These are phyloP conservation scores for Neodiprion pinetum DNA, from an alignment of 1,140 invertebrate genomes.

Conservation along the genomic window DNA sequence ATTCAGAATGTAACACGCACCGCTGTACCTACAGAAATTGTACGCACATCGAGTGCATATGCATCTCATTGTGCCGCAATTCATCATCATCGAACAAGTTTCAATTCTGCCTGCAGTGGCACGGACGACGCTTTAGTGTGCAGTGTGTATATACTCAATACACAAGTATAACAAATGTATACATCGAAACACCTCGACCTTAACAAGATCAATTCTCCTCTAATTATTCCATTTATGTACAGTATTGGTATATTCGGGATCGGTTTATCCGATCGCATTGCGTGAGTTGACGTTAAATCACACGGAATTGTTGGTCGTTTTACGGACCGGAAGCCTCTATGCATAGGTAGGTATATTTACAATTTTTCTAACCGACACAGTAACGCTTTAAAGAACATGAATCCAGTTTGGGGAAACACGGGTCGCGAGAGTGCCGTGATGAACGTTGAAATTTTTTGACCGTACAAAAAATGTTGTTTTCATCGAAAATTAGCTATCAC, in stretches of 20 bases:
- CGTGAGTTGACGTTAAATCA: not conserved
- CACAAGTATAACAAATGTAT: not conserved
- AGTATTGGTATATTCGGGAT: not conserved
- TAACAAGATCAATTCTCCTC: conserved; percentile 6
- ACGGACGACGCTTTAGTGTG: conserved; percentile 37
- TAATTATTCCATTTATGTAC: not conserved
- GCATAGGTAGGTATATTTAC: not conserved
- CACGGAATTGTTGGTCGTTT: not conserved
- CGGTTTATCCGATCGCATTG: not conserved
- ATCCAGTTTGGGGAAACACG: too few relatives aligned
- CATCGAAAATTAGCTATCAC: too few relatives aligned
- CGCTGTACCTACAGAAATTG: too few relatives aligned
- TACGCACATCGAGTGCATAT: not conserved
- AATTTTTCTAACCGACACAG: not conserved
- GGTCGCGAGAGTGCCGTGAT: too few relatives aligned
- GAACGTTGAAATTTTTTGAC: too few relatives aligned
- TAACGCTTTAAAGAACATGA: too few relatives aligned
- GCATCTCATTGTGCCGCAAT: not conserved
- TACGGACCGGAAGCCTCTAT: not conserved
- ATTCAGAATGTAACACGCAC: too few relatives aligned
- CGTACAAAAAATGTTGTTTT: too few relatives aligned
- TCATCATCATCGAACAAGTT: conserved; percentile 57
- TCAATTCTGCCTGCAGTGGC: conserved; percentile 55
- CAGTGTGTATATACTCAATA: not conserved
- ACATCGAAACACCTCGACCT: conserved; percentile 5